Evolutionary conservation across 2,113 vertebrate genomes (phyloP).

Genomic region (Mustela nigripes): DNA sequence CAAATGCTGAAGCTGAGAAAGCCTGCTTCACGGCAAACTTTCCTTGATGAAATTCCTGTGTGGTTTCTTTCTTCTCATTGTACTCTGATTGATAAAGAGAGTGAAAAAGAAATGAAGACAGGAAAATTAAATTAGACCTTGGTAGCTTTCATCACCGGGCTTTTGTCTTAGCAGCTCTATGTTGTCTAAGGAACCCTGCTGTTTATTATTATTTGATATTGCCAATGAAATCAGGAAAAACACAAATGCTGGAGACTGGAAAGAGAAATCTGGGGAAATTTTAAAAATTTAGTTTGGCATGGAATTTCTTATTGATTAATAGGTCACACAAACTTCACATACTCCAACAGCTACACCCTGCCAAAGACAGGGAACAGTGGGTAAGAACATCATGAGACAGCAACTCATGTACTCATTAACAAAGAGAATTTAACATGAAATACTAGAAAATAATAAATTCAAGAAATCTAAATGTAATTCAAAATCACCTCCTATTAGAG

Average conservation of each 20-base stretch:
- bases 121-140: background rate
- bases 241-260: background rate
- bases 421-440: background rate
- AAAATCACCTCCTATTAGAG: background rate
- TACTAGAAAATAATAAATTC: background rate
- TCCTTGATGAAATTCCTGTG: background rate
- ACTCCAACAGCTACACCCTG: background rate
- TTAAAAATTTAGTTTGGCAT: background rate
- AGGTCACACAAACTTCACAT: background rate
- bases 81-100: background rate
- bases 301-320: background rate
- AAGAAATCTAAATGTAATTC: background rate
- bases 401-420: background rate
- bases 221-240: background rate
- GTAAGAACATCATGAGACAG: background rate
- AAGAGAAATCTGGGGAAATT: background rate
- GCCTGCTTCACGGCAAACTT: background rate
- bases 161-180: background rate
- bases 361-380: background rate
- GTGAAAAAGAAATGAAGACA: background rate
- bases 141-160: background rate
- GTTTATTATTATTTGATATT: background rate
- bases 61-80: background rate
- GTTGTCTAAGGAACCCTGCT: background rate
- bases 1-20: background rate